Base-by-base conservation (phyloP, 2,797 vertebrate species). In the Tangara arthus region DNA sequence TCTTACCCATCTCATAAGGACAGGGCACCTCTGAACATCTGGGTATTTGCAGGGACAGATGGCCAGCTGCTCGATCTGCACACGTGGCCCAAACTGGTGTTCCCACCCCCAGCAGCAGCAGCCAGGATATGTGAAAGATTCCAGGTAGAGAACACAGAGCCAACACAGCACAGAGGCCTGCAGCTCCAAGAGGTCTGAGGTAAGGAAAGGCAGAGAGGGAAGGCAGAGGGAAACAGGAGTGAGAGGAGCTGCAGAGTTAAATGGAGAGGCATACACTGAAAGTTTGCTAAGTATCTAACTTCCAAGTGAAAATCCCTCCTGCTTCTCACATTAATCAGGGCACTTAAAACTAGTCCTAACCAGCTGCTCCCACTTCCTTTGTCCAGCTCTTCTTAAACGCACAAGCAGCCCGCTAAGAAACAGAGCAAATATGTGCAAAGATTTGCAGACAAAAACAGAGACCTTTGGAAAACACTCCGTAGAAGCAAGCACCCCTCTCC, bases 311-410 rank as follows among this genome's bases (percentile, higher is more conserved):
- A 90, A 89, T 87, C 60, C 39, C 30, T 87, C 50, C 80, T 76
- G 53, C 71, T 83, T 76, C 88, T 89, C 68, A 59, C 47, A 61
- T 83, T 91, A 94, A 88, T 93, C 75, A 81, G 21, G 34, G 47
- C 69, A 89, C 70, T 90, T 91, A 87, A 56, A 82, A 77, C 57
- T 89, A 89, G 94, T 87, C 76, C 69, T 77, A 89, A 64, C 27
- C 55, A 65, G 60, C 84, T 88, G 81, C 68, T 94, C 77, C 28
- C 44, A 64, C 34, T n/a, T 88, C 60, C 87, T 82, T 78, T 61
- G 47, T 52, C 87, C 83, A 84, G 26, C 30, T 89, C 50, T 37
- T 89, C 89, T 86, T 63, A 84, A 92, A 89, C 0, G 4, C 19
- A 19, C 16, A 57, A 73, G 32, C 78, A 90, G 50, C 0, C 2